These are phyloP conservation scores for Motacilla tschutschensis DNA, from an alignment of 2,113 vertebrate genomes.

Conservation along the genomic window DNA sequence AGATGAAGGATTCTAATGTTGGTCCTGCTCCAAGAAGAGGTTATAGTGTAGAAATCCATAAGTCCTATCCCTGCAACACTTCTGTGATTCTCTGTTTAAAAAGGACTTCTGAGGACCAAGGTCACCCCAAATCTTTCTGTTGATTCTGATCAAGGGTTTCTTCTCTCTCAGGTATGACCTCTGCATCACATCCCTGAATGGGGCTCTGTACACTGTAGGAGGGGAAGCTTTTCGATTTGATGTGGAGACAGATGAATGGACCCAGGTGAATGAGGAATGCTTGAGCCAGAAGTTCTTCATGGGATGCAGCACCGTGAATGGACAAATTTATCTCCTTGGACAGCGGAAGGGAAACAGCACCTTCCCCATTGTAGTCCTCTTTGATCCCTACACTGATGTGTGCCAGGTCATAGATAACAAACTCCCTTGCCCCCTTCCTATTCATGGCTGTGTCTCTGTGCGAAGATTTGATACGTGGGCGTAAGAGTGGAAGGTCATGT, in stretches of 20 bases:
- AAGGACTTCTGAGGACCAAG: not conserved
- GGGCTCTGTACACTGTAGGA: conserved; percentile 86
- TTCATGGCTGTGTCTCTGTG: conserved; percentile 79
- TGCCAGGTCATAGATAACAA: conserved; percentile 77
- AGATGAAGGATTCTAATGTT: not conserved
- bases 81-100: not conserved
- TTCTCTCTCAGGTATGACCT: conserved; percentile 80
- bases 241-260: conserved; percentile 84
- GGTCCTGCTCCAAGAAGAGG: not conserved
- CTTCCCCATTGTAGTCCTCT: conserved; percentile 75
- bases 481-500: not conserved
- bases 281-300: conserved; percentile 82
- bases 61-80: not conserved
- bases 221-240: conserved; percentile 82
- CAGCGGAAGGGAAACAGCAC: conserved; percentile 77
- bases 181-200: conserved; percentile 80
- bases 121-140: not conserved
- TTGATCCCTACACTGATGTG: conserved; percentile 82
- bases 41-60: not conserved
- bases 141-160: not conserved
- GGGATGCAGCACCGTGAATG: conserved; percentile 78
- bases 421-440: conserved; percentile 83
- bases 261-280: conserved; percentile 75
- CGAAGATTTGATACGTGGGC: conserved; percentile 1
- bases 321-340: conserved; percentile 82